Conservation (phyloP, 1,140 invertebrate species). For the Drosophila suzukii region DNA sequence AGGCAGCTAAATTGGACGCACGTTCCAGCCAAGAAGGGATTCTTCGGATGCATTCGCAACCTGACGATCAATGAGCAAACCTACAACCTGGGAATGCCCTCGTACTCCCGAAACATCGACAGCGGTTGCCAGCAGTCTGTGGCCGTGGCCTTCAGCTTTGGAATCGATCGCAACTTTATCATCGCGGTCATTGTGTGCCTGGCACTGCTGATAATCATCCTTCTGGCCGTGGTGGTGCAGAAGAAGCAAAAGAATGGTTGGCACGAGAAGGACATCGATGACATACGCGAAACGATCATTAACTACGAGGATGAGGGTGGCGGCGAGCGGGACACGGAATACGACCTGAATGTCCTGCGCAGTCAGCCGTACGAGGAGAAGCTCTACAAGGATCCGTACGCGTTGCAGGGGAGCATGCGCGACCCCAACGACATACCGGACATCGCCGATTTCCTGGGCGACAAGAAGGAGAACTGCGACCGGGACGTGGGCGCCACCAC, state of each 20-base stretch:
- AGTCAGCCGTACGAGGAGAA: constrained; percentile 84
- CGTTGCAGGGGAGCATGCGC: constrained; percentile 56
- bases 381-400: constrained; percentile 78
- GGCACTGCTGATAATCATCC: constrained; percentile 90
- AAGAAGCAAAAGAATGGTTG: constrained; percentile 92
- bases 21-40: constrained; percentile 88
- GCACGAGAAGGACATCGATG: constrained; percentile 96
- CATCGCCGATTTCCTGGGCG: constrained; percentile 95
- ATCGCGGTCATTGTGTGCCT: constrained; percentile 93
- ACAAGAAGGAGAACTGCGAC: constrained; percentile 95
- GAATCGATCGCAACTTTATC: constrained; percentile 92
- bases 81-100: constrained; percentile 91
- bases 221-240: constrained; percentile 94
- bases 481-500: constrained; percentile 95
- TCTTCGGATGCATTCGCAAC: constrained; percentile 94
- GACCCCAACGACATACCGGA: constrained; percentile 88
- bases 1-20: constrained; percentile 87
- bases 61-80: constrained; percentile 92
- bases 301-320: constrained; percentile 98
- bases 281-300: constrained; percentile 98
- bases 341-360: constrained; percentile 95
- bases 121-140: constrained; percentile 89
- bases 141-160: constrained; percentile 90
- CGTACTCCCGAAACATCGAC: constrained; percentile 88
- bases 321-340: constrained; percentile 97